Percentiles rank a stretch among this genome's conserved stretches.
Conservation (phyloP, 2,113 vertebrate species). For the Aptenodytes forsteri region DNA sequence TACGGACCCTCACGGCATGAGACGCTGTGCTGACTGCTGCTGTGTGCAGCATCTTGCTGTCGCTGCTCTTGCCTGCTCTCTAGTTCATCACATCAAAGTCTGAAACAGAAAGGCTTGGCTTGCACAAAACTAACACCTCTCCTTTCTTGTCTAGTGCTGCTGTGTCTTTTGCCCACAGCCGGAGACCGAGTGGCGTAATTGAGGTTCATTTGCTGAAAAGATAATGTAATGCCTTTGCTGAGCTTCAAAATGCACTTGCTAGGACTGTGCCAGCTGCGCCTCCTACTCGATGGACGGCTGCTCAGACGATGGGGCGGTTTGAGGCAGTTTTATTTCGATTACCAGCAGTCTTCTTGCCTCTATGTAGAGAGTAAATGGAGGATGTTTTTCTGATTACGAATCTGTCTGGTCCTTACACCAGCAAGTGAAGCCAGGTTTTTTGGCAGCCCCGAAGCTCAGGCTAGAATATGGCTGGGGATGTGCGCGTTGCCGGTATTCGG, state of each 20-base stretch:
- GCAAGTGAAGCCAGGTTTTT: not conserved
- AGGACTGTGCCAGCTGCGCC: not conserved
- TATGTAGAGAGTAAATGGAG: not conserved
- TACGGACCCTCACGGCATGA: not conserved
- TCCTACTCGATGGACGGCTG: rapidly evolving
- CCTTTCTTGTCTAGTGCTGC: not conserved
- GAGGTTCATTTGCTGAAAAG: not conserved
- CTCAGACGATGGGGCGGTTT: not conserved
- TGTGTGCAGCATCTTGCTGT: slow-evolving; percentile 20
- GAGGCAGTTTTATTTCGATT: not conserved
- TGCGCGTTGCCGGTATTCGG: rapidly evolving
- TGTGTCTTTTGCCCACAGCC: not conserved
- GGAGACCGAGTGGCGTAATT: rapidly evolving
- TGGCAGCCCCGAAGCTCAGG: not conserved
- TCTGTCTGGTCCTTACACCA: not conserved
- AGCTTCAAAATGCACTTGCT: not conserved
- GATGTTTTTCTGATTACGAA: not conserved
- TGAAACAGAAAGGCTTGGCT: slow-evolving; percentile 20
- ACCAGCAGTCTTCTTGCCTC: not conserved
- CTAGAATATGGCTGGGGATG: not conserved
- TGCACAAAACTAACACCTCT: not conserved
- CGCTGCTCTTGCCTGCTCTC: not conserved
- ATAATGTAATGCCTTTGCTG: not conserved
- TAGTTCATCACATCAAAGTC: slow-evolving; percentile 29
- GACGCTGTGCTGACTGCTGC: not conserved